These are phyloP conservation scores for Sogatella furcifera DNA, from an alignment of 1,140 invertebrate species.

Conservation along the genomic window DNA sequence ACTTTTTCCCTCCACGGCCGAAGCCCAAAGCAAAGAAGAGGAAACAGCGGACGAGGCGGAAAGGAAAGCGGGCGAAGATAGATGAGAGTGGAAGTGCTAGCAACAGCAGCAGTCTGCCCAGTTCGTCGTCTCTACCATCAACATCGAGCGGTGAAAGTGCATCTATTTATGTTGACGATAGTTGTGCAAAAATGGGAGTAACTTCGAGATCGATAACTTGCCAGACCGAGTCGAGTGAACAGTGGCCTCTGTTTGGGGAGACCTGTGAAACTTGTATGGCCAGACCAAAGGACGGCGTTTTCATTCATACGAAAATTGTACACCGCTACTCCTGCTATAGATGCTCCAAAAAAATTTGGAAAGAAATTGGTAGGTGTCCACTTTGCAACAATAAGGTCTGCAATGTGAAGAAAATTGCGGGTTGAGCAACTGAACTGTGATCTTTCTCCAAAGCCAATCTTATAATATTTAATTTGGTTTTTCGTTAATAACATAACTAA, in stretches of 20 bases:
- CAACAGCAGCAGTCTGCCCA: neutral
- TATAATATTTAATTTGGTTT: too few relatives aligned
- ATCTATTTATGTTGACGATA: too few relatives aligned
- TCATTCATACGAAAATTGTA: slow-evolving; percentile 11
- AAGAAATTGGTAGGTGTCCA: slow-evolving; percentile 12
- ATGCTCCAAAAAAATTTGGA: slow-evolving; percentile 11
- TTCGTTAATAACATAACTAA: too few relatives aligned
- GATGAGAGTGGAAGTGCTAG: neutral
- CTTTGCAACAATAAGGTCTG: slow-evolving; percentile 6
- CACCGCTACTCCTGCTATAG: slow-evolving; percentile 11
- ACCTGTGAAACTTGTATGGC: slow-evolving; percentile 11
- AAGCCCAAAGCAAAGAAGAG: neutral
- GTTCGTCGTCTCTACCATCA: too few relatives aligned
- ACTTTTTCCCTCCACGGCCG: slow-evolving; percentile 7
- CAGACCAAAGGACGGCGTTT: slow-evolving; percentile 9
- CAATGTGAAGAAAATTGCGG: slow-evolving; percentile 2
- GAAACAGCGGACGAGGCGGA: neutral
- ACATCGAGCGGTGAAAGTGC: too few relatives aligned
- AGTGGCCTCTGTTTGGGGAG: neutral
- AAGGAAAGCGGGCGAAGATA: neutral
- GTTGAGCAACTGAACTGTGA: too few relatives aligned
- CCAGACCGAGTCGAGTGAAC: too few relatives aligned
- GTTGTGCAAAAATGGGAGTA: neutral
- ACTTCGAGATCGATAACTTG: neutral
- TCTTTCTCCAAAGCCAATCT: too few relatives aligned